These are phyloP conservation scores for Cepaea nemoralis DNA, from an alignment of 1,140 invertebrate genomes.

Conservation along the genomic window DNA sequence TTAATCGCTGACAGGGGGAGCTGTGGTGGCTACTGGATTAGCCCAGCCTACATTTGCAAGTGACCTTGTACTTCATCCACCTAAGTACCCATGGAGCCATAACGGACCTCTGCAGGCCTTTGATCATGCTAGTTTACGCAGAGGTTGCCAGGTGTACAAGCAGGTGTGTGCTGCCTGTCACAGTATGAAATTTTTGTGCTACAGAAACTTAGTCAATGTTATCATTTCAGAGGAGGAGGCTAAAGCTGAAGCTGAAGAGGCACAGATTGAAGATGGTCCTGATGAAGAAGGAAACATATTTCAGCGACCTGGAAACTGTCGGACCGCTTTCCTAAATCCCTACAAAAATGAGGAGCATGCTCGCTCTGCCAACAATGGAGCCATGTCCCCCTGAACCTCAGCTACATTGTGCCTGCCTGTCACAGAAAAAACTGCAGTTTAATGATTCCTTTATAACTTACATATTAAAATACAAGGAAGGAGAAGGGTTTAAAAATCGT, in stretches of 20 bases:
- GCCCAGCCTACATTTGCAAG: conserved; percentile 85
- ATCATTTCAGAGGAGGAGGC: conserved; percentile 94
- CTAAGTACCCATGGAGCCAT: conserved; percentile 87
- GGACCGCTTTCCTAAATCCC: conserved; percentile 85
- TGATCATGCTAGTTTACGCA: conserved; percentile 87
- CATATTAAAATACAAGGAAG: too few species aligned
- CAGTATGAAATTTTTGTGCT: conserved; percentile 91
- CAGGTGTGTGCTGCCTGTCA: conserved; percentile 99
- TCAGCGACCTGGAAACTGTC: conserved; percentile 93
- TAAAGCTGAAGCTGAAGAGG: conserved; percentile 92
- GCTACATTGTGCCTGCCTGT: conserved; percentile 89
- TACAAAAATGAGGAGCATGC: conserved; percentile 79
- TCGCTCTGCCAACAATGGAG: conserved; percentile 93
- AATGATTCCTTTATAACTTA: too few species aligned
- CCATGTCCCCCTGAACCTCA: conserved; percentile 96
- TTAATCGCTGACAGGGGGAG: conserved; percentile 85
- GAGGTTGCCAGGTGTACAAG: conserved; percentile 97
- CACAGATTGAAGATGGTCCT: conserved; percentile 90
- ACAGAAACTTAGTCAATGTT: conserved; percentile 91
- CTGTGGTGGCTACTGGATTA: conserved; percentile 85
- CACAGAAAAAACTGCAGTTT: too few species aligned
- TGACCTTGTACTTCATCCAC: conserved; percentile 82
- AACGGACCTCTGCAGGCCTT: conserved; percentile 81
- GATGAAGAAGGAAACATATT: conserved; percentile 94
- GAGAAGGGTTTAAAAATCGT: too few species aligned